Evolutionary conservation across 1,140 invertebrate species (phyloP).

Genomic region (Platyscapa corneri): DNA sequence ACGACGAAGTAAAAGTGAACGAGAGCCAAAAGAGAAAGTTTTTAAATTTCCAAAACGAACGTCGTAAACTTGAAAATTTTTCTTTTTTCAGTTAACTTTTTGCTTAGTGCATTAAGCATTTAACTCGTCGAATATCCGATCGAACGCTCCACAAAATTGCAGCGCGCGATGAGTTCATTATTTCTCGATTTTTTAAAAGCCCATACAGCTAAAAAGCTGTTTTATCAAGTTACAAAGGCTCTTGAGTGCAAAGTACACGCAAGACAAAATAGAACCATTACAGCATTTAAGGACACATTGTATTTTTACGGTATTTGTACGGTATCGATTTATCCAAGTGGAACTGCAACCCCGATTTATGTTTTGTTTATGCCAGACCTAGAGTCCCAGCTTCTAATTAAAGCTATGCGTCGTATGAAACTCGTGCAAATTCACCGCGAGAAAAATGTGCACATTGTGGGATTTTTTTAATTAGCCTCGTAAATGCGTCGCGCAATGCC

Average conservation of each 20-base stretch:
- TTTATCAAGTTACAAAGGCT: too few species aligned
- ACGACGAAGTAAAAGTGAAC: neutral
- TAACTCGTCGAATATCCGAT: too few species aligned
- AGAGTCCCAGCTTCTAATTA: neutral
- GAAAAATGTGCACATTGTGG: neutral
- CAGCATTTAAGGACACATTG: neutral
- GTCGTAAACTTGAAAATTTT: too few species aligned
- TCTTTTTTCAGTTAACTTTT: too few species aligned
- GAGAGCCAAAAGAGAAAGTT: neutral
- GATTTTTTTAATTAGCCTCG: neutral
- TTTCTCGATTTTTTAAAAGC: too few species aligned
- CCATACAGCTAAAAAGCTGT: too few species aligned
- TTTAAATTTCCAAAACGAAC: too few species aligned
- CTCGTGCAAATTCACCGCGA: neutral
- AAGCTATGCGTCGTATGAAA: neutral
- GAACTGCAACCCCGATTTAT: neutral
- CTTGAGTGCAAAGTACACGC: too few species aligned
- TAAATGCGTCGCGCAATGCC: neutral
- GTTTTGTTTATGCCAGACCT: neutral
- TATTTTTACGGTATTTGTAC: neutral
- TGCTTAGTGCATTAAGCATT: too few species aligned
- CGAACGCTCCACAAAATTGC: too few species aligned
- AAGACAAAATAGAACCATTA: neutral
- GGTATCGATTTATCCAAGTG: neutral
- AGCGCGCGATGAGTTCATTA: too few species aligned